These are phyloP conservation scores for Gnatocerus cornutus DNA, from an alignment of 2,888 invertebrate species.

Conservation along the genomic window DNA sequence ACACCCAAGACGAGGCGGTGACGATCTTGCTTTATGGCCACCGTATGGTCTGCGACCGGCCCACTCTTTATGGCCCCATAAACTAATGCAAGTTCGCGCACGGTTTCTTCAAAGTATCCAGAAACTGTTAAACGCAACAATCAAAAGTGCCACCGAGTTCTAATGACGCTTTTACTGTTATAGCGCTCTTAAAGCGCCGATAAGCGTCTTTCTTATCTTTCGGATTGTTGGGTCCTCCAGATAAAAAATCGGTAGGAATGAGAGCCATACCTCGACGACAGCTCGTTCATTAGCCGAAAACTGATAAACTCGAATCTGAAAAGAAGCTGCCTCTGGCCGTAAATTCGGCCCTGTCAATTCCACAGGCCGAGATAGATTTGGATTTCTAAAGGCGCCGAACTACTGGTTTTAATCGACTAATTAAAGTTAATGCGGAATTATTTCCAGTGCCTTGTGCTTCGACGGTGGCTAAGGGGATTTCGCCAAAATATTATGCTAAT, in stretches of 20 bases:
- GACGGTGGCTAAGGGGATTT: too few relatives aligned
- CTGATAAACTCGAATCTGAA: slow-evolving; percentile 31
- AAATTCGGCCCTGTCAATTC: slow-evolving; percentile 27
- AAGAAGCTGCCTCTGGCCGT: slow-evolving; percentile 30
- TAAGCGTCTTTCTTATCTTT: slow-evolving; percentile 25
- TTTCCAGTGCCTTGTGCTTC: too few relatives aligned
- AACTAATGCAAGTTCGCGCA: slow-evolving; percentile 21
- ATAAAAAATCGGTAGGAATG: slow-evolving; percentile 39
- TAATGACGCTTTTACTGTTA: slow-evolving; percentile 44
- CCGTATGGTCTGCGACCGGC: slow-evolving; percentile 48
- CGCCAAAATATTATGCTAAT: too few relatives aligned
- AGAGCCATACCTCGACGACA: slow-evolving; percentile 32
- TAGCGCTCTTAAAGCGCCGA: slow-evolving; percentile 31
- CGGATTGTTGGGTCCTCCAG: slow-evolving; percentile 14
- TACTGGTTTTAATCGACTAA: too few relatives aligned
- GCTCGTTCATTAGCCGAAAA: slow-evolving; percentile 43
- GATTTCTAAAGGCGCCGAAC: slow-evolving; percentile 15
- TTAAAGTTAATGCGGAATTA: too few relatives aligned
- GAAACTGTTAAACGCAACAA: slow-evolving; percentile 28
- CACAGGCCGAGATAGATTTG: slow-evolving; percentile 51
- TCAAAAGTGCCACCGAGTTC: slow-evolving; percentile 33
- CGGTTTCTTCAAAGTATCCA: slow-evolving; percentile 23
- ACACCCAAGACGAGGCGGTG: slow-evolving; percentile 61
- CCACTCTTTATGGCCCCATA: slow-evolving; percentile 37
- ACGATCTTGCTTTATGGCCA: slow-evolving; percentile 60